Base-by-base conservation (phyloP, 2,888 invertebrate genomes). In the Eupithecia vulgata region DNA sequence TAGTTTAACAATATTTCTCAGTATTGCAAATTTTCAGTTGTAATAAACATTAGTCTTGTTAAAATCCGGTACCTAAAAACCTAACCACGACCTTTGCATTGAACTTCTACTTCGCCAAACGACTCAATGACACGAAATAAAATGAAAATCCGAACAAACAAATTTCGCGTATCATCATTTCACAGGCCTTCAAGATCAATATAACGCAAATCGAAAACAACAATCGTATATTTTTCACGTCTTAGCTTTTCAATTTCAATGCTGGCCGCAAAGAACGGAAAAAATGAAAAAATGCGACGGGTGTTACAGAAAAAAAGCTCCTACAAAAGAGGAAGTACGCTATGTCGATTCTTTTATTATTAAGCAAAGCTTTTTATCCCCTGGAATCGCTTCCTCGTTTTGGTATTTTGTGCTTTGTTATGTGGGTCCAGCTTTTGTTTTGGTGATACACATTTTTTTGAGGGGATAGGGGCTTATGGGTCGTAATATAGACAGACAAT, bases 321-420 rank as follows among this genome's bases (percentile, higher is more conserved):
- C 68, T 61, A 59, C 34, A 64, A 73, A 69, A 67, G 65, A 40
- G 48, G 52, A 70, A 37, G 67, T 68, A 40, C 35, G 68, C 59
- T 61, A 67, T 59, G 70, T 68, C 65, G 59, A 74, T 74, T 65
- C 71, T 61, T 74, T 70, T 67, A 71, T 59, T 74, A 71, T 67
- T 64, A 52, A 68, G 59, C 64, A 68, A 74, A 74, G 71, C 74
- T 71, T 71, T 74, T 74, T 59, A 71, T 71, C 70, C 62, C 48
- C 25, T 21, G 65, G 40, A 65, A 65, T 65, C 65, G 65, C 25
- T 65, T 21, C 65, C 65, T 65, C 65, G 65, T 65, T 65, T 65
- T 42, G 65, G 65, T 65, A 65, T 65, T 65, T 65, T 65, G 65
- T 65, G 65, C 65, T 65, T 65, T 65, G 65, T 65, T 65, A 65